A percentile compares a stretch with the other conserved stretches of the same genome.
phyloP scores from a whole-genome alignment of 1,140 invertebrate genomes.

The Nasonia giraulti region DNA sequence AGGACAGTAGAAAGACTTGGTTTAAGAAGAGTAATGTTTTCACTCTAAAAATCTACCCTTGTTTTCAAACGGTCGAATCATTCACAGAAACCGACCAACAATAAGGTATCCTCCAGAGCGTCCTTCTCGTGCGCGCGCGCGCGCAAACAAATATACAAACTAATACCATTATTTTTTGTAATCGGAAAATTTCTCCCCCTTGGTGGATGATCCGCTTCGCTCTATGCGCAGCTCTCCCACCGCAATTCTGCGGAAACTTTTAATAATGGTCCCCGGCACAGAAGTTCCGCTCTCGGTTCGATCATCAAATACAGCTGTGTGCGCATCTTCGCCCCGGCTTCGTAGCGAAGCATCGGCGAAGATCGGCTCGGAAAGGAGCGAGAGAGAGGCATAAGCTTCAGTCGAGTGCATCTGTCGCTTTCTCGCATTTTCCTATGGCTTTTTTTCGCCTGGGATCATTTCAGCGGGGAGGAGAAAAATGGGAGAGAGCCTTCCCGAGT shows the following conservation, averaged over 20 bases:
- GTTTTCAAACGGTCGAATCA: too few relatives aligned
- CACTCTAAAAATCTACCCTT: too few relatives aligned
- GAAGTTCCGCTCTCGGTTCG: background rate
- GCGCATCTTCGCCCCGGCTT: background rate
- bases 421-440: conserved; percentile 17
- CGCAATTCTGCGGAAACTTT: conserved; percentile 5
- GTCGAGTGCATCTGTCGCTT: conserved; percentile 37
- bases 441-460: background rate
- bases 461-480: background rate
- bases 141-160: too few relatives aligned
- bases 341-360: background rate
- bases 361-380: background rate
- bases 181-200: background rate
- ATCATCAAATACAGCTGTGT: conserved; percentile 30
- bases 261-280: background rate
- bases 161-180: background rate
- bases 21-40: too few relatives aligned
- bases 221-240: background rate
- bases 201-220: background rate
- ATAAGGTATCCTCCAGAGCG: too few relatives aligned
- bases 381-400: background rate
- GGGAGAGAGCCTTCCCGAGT: background rate
- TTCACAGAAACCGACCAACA: too few relatives aligned
- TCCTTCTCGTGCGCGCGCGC: too few relatives aligned
- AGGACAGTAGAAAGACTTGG: too few relatives aligned